A percentile compares a stretch with the other conserved stretches of the same genome.
phyloP scores from a whole-genome alignment of 2,797 vertebrate genomes.

The Stomatorhinus walkeri region DNA sequence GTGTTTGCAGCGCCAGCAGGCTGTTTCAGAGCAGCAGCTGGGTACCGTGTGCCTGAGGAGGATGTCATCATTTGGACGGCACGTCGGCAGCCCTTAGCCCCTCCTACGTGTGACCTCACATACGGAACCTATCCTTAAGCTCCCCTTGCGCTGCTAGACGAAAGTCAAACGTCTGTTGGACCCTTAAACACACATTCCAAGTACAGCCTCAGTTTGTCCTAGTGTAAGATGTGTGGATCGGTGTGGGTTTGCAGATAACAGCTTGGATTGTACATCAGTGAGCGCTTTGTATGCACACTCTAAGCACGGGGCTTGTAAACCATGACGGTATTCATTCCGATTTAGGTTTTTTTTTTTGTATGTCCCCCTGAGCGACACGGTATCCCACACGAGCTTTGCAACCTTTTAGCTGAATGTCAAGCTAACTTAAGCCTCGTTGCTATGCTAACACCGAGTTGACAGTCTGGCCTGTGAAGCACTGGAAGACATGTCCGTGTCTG shows the following conservation, averaged over 20 bases:
- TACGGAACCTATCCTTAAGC: neutral
- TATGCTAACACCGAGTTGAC: constrained; percentile 40
- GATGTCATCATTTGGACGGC: constrained; percentile 23
- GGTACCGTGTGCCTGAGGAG: constrained; percentile 3
- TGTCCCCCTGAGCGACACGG: constrained; percentile 43
- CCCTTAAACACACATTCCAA: neutral
- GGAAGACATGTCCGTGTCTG: neutral
- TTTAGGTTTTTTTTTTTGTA: constrained; percentile 13
- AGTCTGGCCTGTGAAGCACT: neutral
- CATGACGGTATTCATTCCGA: constrained; percentile 14
- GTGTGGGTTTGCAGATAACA: neutral
- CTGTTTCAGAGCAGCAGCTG: neutral
- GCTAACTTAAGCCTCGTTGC: constrained; percentile 50
- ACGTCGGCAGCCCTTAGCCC: neutral
- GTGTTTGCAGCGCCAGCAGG: neutral
- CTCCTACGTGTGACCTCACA: constrained; percentile 11
- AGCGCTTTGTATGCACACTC: neutral
- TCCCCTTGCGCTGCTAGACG: neutral
- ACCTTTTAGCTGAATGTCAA: constrained; percentile 36
- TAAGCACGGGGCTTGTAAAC: neutral
- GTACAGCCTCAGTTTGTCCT: neutral
- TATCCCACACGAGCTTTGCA: constrained; percentile 46
- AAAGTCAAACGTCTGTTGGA: neutral
- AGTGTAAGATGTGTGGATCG: neutral
- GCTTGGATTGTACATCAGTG: neutral